These are phyloP conservation scores for Rhegmatorhina hoffmannsi DNA, from an alignment of 2,113 vertebrate species.

Conservation along the genomic window DNA sequence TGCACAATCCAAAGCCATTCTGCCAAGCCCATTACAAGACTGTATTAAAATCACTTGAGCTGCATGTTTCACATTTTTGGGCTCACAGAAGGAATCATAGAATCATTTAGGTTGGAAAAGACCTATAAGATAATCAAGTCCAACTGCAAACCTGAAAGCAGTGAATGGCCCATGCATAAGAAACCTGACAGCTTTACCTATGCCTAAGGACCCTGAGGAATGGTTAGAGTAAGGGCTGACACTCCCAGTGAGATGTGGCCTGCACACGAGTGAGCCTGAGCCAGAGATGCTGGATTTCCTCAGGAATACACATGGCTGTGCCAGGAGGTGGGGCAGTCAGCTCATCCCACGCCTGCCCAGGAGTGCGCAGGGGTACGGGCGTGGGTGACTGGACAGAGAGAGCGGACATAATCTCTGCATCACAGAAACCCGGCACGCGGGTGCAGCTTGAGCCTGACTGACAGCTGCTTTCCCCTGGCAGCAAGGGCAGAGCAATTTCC, in stretches of 20 bases:
- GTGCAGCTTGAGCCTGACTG: not conserved
- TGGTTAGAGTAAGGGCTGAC: too few relatives aligned
- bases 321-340: not conserved
- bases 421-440: rapidly evolving
- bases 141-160: not conserved
- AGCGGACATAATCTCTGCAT: rapidly evolving
- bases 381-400: rapidly evolving
- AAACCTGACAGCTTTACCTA: not conserved
- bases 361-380: rapidly evolving
- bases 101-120: not conserved
- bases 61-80: not conserved
- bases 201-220: too few relatives aligned
- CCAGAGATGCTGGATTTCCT: not conserved
- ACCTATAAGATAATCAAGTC: not conserved
- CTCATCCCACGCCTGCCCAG: not conserved
- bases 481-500: not conserved
- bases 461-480: not conserved
- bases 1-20: not conserved
- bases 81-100: not conserved
- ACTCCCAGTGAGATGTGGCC: rapidly evolving
- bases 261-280: rapidly evolving
- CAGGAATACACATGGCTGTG: rapidly evolving
- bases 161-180: not conserved
- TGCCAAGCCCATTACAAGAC: not conserved
- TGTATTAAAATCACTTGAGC: not conserved